phyloP scores from a whole-genome alignment of 2,888 invertebrate species.

The Trachelus troglodyta region DNA sequence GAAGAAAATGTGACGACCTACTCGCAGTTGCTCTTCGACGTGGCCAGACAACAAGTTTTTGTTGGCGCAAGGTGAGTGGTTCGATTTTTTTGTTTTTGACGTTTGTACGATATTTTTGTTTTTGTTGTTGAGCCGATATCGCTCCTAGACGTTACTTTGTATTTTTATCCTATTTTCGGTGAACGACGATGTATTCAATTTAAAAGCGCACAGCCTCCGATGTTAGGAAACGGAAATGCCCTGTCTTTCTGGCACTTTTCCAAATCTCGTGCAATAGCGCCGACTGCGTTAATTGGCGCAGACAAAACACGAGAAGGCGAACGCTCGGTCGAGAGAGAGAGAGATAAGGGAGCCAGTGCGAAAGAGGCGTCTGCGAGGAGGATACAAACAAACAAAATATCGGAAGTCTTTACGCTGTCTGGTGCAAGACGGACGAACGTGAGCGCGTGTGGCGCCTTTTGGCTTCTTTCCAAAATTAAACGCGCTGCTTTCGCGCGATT shows the following conservation, averaged over 20 bases:
- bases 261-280: background rate
- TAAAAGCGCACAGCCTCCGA: background rate
- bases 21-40: slow-evolving; percentile 88
- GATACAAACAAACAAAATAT: background rate
- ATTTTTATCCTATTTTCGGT: background rate
- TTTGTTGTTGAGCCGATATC: background rate
- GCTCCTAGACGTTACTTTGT: background rate
- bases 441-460: background rate
- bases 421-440: background rate
- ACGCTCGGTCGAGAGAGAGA: background rate
- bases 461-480: background rate
- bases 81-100: background rate
- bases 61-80: slow-evolving; percentile 86
- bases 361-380: background rate
- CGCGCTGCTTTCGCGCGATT: background rate
- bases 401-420: background rate
- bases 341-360: background rate
- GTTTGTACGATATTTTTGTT: background rate
- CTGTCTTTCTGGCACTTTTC: background rate
- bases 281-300: background rate
- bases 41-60: slow-evolving; percentile 86
- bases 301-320: background rate
- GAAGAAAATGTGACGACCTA: slow-evolving; percentile 81
- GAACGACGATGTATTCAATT: background rate
- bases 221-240: background rate